These are phyloP conservation scores for Malacoctenus gilli DNA, from an alignment of 2,797 vertebrate genomes.

Conservation along the genomic window DNA sequence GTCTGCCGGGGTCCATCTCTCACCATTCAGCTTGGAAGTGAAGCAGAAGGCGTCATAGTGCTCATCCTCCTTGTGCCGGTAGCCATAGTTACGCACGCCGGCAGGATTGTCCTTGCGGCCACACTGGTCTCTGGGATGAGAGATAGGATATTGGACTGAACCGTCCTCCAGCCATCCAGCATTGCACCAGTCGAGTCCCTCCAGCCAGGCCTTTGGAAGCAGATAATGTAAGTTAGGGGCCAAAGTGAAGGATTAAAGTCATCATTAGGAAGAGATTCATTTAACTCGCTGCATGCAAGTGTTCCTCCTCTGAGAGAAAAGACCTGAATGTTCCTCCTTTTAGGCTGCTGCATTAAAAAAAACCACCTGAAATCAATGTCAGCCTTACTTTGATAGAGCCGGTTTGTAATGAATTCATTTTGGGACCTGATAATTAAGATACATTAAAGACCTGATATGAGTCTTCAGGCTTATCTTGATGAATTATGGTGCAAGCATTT, in stretches of 20 bases:
- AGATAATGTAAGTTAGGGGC: constrained; percentile 40
- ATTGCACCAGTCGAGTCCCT: constrained; percentile 96
- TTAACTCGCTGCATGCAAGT: too few species aligned
- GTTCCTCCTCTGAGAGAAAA: constrained; percentile 39
- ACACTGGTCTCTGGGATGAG: constrained; percentile 89
- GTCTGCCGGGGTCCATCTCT: constrained; percentile 24
- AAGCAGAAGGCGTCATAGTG: constrained; percentile 96
- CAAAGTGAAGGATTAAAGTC: constrained; percentile 33
- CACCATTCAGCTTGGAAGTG: constrained; percentile 94
- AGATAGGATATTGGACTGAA: constrained; percentile 93
- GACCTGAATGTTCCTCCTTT: too few species aligned
- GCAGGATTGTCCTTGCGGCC: constrained; percentile 86
- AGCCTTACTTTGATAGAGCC: too few species aligned
- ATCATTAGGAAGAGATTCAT: constrained; percentile 27
- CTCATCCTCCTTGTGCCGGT: constrained; percentile 91
- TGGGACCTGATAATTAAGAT: too few species aligned
- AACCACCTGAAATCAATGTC: too few species aligned
- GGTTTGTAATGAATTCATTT: too few species aligned
- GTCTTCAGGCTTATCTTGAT: too few species aligned
- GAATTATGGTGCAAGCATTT: too few species aligned
- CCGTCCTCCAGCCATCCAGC: constrained; percentile 95
- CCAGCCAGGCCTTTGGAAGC: constrained; percentile 85
- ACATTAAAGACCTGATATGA: too few species aligned
- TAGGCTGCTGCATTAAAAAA: too few species aligned
- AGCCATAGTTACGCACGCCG: constrained; percentile 94